Conservation (phyloP, 2,797 vertebrate genomes). For the Falco cherrug region DNA sequence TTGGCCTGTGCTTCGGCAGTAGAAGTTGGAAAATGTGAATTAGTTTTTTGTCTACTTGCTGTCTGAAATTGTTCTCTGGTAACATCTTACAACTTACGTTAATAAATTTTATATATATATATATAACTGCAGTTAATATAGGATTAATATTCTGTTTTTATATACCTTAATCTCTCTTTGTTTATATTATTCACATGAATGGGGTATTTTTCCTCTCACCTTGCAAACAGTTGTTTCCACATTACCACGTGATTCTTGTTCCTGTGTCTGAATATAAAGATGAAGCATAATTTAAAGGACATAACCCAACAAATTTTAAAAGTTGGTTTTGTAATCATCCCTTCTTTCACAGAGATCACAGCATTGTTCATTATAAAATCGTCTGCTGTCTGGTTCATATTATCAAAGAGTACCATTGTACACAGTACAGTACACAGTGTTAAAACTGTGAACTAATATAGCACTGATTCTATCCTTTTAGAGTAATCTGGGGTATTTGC, state of each 20-base stretch:
- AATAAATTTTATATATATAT: neutral
- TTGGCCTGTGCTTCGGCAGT: neutral
- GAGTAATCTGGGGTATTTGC: neutral
- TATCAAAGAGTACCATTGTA: no score
- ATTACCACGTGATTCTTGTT: neutral
- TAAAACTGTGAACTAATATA: neutral
- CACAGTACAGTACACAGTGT: no score
- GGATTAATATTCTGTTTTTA: neutral
- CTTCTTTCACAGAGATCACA: neutral
- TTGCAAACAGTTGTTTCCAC: neutral
- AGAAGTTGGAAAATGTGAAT: neutral
- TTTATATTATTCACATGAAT: neutral
- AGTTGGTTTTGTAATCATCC: neutral
- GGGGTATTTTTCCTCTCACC: accelerated
- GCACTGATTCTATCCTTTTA: neutral
- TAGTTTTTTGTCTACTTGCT: neutral
- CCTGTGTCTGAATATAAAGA: neutral
- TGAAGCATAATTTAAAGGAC: neutral
- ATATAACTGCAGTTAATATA: neutral
- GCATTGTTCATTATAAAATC: neutral
- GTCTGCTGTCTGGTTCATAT: neutral
- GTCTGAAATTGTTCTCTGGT: neutral
- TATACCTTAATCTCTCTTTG: neutral
- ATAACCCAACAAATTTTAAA: neutral
- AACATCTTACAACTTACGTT: neutral